Conservation (phyloP, 2,888 invertebrate genomes). For the Himalopsyche tibetana region DNA sequence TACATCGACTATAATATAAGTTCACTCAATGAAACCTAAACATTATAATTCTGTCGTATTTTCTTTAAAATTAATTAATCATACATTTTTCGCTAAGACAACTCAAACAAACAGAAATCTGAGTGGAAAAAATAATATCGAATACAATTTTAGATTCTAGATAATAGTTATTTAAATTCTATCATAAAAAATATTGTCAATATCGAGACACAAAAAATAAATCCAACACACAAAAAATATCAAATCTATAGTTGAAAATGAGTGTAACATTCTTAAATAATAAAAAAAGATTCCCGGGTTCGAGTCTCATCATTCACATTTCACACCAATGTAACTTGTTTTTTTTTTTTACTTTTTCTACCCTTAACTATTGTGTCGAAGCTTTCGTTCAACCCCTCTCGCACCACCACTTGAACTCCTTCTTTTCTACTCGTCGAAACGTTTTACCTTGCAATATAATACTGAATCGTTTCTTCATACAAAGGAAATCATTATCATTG, state of each 20-base stretch:
- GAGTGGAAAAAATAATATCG: too few species aligned
- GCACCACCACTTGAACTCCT: constrained; percentile 60
- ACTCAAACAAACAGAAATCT: too few species aligned
- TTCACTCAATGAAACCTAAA: too few species aligned
- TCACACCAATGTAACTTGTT: constrained; percentile 62
- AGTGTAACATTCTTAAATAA: background rate
- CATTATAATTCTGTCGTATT: too few species aligned
- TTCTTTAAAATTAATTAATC: too few species aligned
- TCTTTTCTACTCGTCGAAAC: constrained; percentile 49
- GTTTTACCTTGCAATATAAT: constrained; percentile 44
- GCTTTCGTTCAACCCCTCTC: constrained; percentile 51
- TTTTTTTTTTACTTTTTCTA: constrained; percentile 44
- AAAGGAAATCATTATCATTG: too few species aligned
- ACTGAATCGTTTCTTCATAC: too few species aligned
- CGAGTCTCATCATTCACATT: constrained; percentile 41
- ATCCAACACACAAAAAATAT: background rate
- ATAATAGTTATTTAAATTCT: too few species aligned
- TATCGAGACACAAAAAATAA: background rate
- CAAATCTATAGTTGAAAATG: background rate
- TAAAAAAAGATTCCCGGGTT: constrained; percentile 24
- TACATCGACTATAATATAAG: too few species aligned
- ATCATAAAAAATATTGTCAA: too few species aligned
- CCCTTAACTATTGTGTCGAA: constrained; percentile 54
- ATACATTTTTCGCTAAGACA: too few species aligned
- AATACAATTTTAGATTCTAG: too few species aligned